Evolutionary conservation across 1,140 invertebrate species (phyloP).

Genomic region (Pseudomyrmex flavicornis): DNA sequence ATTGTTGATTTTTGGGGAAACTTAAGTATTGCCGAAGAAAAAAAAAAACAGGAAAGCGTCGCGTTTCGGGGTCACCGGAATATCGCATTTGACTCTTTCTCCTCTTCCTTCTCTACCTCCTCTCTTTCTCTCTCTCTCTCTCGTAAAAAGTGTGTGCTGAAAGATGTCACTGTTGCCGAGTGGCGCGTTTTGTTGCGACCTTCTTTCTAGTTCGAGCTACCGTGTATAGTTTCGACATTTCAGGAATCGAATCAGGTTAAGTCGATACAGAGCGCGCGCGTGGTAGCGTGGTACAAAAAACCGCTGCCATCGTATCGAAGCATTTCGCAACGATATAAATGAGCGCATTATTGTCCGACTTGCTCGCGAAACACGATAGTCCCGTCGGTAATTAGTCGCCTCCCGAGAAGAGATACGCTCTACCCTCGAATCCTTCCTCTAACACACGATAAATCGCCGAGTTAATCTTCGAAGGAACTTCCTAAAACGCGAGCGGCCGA

Average conservation of each 20-base stretch:
- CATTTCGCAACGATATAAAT: too few species aligned
- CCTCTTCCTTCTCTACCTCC: too few species aligned
- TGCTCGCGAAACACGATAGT: constrained; percentile 5
- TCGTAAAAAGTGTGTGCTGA: too few species aligned
- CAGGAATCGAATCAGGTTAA: too few species aligned
- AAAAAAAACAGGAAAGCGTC: constrained; percentile 10
- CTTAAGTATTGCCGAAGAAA: not conserved
- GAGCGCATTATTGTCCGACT: not conserved
- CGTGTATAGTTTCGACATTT: too few species aligned
- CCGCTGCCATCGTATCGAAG: too few species aligned
- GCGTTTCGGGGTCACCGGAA: not conserved
- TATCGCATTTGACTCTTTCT: not conserved
- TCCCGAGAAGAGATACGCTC: not conserved
- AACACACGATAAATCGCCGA: constrained; percentile 71
- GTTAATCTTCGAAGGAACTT: constrained; percentile 78
- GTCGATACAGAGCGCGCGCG: too few species aligned
- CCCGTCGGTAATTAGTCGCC: constrained; percentile 30
- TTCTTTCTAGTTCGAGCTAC: too few species aligned
- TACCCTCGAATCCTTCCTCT: constrained; percentile 57
- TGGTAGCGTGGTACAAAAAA: too few species aligned
- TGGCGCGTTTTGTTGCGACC: too few species aligned
- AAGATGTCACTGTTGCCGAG: too few species aligned
- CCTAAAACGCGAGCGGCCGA: constrained; percentile 53
- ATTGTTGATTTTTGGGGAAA: constrained; percentile 8
- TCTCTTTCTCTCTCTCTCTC: too few species aligned